Evolutionary conservation across 2,113 vertebrate genomes (phyloP).

Genomic region (Saguinus midas): DNA sequence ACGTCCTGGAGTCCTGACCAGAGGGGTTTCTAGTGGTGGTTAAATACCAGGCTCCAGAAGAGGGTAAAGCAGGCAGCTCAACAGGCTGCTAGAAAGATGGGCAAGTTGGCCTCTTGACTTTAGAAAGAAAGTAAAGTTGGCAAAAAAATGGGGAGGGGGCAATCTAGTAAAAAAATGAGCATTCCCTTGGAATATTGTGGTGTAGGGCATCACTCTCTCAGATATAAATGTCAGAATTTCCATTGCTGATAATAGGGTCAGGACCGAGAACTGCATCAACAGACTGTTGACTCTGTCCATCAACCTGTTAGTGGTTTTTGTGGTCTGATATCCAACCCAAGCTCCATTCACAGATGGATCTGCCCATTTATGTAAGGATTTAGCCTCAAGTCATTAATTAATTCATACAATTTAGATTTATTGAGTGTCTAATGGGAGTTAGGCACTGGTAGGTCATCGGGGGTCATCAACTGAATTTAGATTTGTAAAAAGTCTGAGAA

Average conservation of each 20-base stretch:
- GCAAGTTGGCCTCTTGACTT: background rate
- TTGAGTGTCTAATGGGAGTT: background rate
- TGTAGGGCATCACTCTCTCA: background rate
- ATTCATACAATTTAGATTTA: background rate
- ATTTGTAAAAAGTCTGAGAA: background rate
- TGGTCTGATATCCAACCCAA: background rate
- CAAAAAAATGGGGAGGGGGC: background rate
- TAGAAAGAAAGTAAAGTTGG: background rate
- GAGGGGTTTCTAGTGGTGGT: background rate
- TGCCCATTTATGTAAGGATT: background rate
- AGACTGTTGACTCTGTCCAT: background rate
- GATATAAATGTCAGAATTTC: background rate
- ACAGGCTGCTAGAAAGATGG: background rate
- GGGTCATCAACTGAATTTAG: background rate
- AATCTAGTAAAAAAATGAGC: background rate
- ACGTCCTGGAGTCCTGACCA: background rate
- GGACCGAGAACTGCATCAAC: background rate
- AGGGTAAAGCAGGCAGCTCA: background rate
- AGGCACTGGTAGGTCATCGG: background rate
- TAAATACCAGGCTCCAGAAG: slow-evolving; percentile 16
- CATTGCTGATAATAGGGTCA: background rate
- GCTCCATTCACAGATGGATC: background rate
- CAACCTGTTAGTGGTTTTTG: background rate
- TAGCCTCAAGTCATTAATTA: background rate
- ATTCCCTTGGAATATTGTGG: background rate